Evolutionary conservation across 2,888 invertebrate genomes (phyloP).

Genomic region (Parelbella ahira): DNA sequence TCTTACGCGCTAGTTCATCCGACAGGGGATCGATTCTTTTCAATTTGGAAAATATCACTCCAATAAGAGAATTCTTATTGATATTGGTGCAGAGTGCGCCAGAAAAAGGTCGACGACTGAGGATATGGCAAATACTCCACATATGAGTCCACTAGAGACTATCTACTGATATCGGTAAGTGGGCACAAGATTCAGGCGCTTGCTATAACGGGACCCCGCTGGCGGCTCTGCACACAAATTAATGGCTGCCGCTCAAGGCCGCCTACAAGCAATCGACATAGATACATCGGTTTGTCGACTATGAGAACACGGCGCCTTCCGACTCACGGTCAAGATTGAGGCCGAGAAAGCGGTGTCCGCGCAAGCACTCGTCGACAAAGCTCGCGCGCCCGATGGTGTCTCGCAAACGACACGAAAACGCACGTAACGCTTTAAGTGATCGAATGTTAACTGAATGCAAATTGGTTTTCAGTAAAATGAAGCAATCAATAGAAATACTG

Average conservation of each 20-base stretch:
- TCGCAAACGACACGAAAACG: constrained; percentile 36
- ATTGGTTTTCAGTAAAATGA: constrained; percentile 42
- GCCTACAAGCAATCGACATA: constrained; percentile 78
- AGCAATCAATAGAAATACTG: constrained; percentile 31
- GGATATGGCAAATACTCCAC: constrained; percentile 28
- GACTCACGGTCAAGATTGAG: constrained; percentile 65
- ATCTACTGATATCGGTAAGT: constrained; percentile 52
- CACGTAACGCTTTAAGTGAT: constrained; percentile 39
- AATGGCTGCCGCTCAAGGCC: constrained; percentile 76
- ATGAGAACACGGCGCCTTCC: constrained; percentile 69
- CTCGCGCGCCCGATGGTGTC: constrained; percentile 31
- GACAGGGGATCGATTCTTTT: not conserved
- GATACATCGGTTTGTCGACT: constrained; percentile 74
- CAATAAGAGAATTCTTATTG: not conserved
- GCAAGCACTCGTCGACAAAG: constrained; percentile 37
- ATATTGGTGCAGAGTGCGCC: constrained; percentile 10
- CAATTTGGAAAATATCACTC: constrained; percentile 4
- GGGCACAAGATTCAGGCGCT: constrained; percentile 62
- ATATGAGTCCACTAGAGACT: constrained; percentile 36
- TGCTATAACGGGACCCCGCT: constrained; percentile 66
- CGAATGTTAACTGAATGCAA: constrained; percentile 39
- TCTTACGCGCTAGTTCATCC: not conserved
- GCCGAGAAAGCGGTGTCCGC: constrained; percentile 67
- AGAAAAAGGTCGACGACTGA: constrained; percentile 21
- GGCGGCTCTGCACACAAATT: constrained; percentile 76